These are phyloP conservation scores for Thymelicus sylvestris DNA, from an alignment of 2,888 invertebrate species.

Conservation along the genomic window DNA sequence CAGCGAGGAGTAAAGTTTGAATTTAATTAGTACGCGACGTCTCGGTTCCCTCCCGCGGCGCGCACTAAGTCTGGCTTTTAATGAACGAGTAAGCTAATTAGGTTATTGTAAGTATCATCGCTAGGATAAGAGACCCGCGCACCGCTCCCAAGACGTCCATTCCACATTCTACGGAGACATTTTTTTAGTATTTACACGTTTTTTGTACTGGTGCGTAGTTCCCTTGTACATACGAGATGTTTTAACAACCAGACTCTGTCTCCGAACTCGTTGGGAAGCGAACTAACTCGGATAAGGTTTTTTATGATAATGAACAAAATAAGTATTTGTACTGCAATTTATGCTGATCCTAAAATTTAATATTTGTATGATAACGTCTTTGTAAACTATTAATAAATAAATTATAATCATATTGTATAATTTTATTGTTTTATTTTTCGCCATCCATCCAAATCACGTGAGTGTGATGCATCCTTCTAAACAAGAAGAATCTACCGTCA, in stretches of 20 bases:
- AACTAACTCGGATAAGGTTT: slow-evolving; percentile 41
- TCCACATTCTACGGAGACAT: slow-evolving; percentile 58
- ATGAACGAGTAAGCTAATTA: slow-evolving; percentile 65
- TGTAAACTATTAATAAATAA: slow-evolving; percentile 85
- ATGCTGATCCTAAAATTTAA: slow-evolving; percentile 66
- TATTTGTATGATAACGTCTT: slow-evolving; percentile 82
- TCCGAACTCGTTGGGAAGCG: slow-evolving; percentile 56
- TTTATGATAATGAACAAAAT: slow-evolving; percentile 55
- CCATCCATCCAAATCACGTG: background rate
- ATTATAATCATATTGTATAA: slow-evolving; percentile 82
- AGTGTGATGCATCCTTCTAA: too few relatives aligned
- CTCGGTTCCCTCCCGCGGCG: slow-evolving; percentile 19
- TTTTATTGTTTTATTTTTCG: slow-evolving; percentile 59
- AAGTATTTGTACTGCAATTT: slow-evolving; percentile 56
- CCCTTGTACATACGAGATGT: slow-evolving; percentile 56
- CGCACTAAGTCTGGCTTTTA: slow-evolving; percentile 62
- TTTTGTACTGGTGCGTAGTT: slow-evolving; percentile 60
- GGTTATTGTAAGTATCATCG: slow-evolving; percentile 68
- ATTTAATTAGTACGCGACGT: background rate
- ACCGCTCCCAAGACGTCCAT: slow-evolving; percentile 65
- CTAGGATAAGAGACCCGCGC: slow-evolving; percentile 47
- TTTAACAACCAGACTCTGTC: slow-evolving; percentile 47
- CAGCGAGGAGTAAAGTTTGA: background rate
- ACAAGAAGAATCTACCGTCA: too few relatives aligned
- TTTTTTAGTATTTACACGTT: slow-evolving; percentile 45